Percentiles rank a stretch among this genome's conserved stretches.
Conservation (phyloP, 2,113 vertebrate genomes). For the Callithrix jacchus region DNA sequence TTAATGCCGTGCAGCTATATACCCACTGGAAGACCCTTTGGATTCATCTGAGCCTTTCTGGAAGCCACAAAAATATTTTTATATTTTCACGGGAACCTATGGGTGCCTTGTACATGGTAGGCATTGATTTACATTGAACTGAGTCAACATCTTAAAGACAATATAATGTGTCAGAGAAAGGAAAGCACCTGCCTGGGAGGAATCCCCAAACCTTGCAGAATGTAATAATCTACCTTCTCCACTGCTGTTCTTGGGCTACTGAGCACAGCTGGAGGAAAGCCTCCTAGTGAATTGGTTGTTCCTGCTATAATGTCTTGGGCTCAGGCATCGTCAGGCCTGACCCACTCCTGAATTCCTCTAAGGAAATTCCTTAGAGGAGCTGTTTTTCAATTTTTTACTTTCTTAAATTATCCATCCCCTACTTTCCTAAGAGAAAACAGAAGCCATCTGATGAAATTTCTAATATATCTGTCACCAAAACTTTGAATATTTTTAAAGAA, state of each 20-base stretch:
- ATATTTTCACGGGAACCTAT: not conserved
- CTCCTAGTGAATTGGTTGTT: not conserved
- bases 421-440: not conserved
- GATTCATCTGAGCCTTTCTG: not conserved
- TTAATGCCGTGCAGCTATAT: not conserved
- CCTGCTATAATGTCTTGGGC: not conserved
- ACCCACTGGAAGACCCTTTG: not conserved
- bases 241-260: not conserved
- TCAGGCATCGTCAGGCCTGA: not conserved
- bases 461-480: not conserved
- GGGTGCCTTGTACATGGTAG: not conserved
- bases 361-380: not conserved
- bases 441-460: not conserved
- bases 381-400: not conserved
- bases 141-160: not conserved
- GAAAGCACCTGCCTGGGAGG: not conserved
- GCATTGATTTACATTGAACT: not conserved
- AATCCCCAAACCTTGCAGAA: not conserved
- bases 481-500: not conserved
- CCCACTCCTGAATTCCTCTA: not conserved
- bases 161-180: not conserved
- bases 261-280: not conserved
- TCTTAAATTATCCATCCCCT: not conserved
- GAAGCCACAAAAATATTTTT: not conserved
- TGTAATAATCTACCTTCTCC: not conserved